Conservation (phyloP, 2,797 vertebrate genomes). For the Botia almorhae region DNA sequence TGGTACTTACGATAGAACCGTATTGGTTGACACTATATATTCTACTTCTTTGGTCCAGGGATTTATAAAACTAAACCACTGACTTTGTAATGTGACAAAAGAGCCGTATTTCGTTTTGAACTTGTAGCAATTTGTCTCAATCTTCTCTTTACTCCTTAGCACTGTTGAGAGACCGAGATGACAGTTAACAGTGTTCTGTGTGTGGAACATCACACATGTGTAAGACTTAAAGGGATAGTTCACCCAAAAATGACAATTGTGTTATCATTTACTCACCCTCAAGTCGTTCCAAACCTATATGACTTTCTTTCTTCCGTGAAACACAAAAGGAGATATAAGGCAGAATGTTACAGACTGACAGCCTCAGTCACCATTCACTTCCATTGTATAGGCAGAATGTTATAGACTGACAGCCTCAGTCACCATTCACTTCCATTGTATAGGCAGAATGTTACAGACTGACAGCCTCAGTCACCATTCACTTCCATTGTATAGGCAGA, state of each 20-base stretch:
- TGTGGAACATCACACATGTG: not conserved
- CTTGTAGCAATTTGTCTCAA: slow-evolving; percentile 92
- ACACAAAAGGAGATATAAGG: slow-evolving; percentile 14
- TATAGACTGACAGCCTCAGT: no score
- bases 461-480: no score
- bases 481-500: not conserved
- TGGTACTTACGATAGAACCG: slow-evolving; percentile 92
- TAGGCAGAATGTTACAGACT: no score
- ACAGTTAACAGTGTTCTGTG: not conserved
- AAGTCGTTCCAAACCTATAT: not conserved
- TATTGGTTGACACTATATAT: slow-evolving; percentile 95
- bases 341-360: not conserved
- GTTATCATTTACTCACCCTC: not conserved
- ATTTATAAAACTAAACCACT: slow-evolving; percentile 98
- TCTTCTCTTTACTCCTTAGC: slow-evolving; percentile 92
- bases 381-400: no score
- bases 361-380: no score
- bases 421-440: no score
- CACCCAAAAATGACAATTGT: not conserved
- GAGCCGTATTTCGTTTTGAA: slow-evolving; percentile 93
- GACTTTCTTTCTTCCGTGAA: slow-evolving; percentile 6
- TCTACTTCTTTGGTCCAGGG: slow-evolving; percentile 99
- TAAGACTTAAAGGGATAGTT: not conserved
- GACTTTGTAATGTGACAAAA: slow-evolving; percentile 91
- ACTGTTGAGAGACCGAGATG: slow-evolving; percentile 71